Percentiles rank a stretch among this genome's conserved stretches.
phyloP scores from a whole-genome alignment of 2,797 vertebrate genomes.

The Cuniculus paca region DNA sequence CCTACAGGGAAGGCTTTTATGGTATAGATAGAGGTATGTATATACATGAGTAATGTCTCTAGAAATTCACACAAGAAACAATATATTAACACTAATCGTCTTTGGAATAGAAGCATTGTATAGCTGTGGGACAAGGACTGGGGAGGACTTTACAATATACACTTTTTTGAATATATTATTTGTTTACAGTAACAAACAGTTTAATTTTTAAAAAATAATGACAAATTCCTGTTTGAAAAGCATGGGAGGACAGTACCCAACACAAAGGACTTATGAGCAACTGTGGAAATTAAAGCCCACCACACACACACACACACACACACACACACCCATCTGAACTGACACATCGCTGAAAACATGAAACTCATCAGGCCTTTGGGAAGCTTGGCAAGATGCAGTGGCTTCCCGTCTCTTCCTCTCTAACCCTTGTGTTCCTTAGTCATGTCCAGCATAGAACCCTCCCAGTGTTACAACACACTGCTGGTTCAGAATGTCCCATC shows the following conservation, averaged over 20 bases:
- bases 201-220: neutral
- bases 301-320: too few relatives aligned
- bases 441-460: too few relatives aligned
- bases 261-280: neutral
- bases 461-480: neutral
- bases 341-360: neutral
- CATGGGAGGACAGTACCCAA: neutral
- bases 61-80: neutral
- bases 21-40: neutral
- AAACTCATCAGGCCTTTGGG: neutral
- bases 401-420: neutral
- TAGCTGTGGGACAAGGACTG: neutral
- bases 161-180: conserved; percentile 15
- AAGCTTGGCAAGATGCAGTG: neutral
- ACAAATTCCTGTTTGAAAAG: neutral
- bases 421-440: neutral
- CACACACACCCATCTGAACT: neutral
- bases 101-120: neutral
- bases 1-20: neutral
- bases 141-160: neutral
- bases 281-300: neutral
- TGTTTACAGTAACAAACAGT: neutral
- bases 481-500: neutral
- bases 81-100: neutral
- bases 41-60: neutral